Evolutionary conservation across 2,888 invertebrate species (phyloP).

Genomic region (Macrophya annulata): DNA sequence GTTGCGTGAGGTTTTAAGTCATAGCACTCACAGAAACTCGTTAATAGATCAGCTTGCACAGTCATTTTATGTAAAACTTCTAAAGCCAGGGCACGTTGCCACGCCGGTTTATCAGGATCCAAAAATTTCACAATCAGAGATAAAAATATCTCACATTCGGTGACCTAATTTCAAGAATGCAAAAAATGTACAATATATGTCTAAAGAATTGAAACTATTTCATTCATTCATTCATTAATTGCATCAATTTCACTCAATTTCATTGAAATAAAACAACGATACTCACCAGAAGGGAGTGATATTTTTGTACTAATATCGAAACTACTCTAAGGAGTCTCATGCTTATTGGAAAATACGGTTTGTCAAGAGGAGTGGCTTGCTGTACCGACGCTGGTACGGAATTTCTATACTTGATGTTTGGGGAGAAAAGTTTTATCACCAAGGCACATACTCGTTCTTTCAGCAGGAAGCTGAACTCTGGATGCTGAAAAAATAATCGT

Average conservation of each 20-base stretch:
- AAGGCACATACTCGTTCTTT: conserved; percentile 99
- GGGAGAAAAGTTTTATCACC: conserved; percentile 98
- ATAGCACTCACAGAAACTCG: conserved; percentile 96
- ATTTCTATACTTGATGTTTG: conserved; percentile 96
- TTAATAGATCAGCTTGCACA: conserved; percentile 92
- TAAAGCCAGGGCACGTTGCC: conserved; percentile 97
- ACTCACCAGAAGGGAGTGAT: conserved; percentile 93
- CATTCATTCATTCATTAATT: not conserved
- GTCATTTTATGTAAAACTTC: conserved; percentile 98
- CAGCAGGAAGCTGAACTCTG: conserved; percentile 95
- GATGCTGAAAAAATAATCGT: conserved; percentile 85
- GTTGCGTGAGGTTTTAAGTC: conserved; percentile 97
- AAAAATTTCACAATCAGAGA: conserved; percentile 98
- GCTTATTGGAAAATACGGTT: conserved; percentile 98
- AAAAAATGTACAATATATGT: not conserved
- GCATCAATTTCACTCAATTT: not conserved
- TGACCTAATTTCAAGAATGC: conserved; percentile 84
- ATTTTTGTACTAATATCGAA: conserved; percentile 95
- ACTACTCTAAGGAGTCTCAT: conserved; percentile 97
- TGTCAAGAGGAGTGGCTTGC: conserved; percentile 87
- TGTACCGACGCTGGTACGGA: conserved; percentile 83
- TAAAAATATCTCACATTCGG: conserved; percentile 99
- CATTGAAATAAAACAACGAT: not conserved
- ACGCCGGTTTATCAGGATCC: conserved; percentile 97
- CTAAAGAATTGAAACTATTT: not conserved